phyloP scores from a whole-genome alignment of 2,888 invertebrate genomes.

The Empis livida region DNA sequence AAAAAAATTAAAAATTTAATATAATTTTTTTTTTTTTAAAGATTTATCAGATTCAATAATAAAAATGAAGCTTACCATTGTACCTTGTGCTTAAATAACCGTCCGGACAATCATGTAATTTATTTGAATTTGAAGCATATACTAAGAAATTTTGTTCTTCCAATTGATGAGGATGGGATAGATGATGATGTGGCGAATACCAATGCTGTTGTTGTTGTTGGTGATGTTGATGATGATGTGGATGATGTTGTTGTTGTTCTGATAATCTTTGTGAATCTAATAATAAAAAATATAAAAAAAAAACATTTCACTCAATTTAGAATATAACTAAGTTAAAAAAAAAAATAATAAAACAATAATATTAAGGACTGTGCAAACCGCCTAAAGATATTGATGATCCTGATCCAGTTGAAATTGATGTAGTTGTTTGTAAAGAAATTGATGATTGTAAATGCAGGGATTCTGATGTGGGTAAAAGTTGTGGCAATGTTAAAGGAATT shows the following conservation, averaged over 20 bases:
- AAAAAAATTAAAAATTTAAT: too few species aligned
- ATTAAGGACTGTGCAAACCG: too few species aligned
- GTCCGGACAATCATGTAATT: conserved; percentile 30
- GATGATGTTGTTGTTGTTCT: conserved; percentile 13
- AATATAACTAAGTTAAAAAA: too few species aligned
- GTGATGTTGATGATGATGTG: conserved; percentile 12
- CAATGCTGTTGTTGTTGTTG: conserved; percentile 17
- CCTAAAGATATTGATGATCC: neutral
- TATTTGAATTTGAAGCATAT: conserved; percentile 25
- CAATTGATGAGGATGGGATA: conserved; percentile 24
- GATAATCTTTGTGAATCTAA: neutral
- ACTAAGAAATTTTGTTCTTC: conserved; percentile 19
- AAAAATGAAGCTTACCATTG: conserved; percentile 32
- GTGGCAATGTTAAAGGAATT: neutral
- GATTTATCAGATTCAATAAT: conserved; percentile 4
- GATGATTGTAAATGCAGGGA: neutral
- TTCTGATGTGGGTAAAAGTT: neutral
- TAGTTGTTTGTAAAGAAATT: neutral
- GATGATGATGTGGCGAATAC: conserved; percentile 22
- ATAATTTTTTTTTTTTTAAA: too few species aligned
- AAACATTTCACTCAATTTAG: too few species aligned
- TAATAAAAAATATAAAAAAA: neutral
- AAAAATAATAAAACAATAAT: too few species aligned
- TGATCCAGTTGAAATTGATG: neutral
- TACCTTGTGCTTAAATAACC: conserved; percentile 34